A percentile compares a stretch with the other conserved stretches of the same genome.
These are phyloP conservation scores for Drosophila ambigua DNA, from an alignment of 1,140 invertebrate genomes.

Conservation along the genomic window DNA sequence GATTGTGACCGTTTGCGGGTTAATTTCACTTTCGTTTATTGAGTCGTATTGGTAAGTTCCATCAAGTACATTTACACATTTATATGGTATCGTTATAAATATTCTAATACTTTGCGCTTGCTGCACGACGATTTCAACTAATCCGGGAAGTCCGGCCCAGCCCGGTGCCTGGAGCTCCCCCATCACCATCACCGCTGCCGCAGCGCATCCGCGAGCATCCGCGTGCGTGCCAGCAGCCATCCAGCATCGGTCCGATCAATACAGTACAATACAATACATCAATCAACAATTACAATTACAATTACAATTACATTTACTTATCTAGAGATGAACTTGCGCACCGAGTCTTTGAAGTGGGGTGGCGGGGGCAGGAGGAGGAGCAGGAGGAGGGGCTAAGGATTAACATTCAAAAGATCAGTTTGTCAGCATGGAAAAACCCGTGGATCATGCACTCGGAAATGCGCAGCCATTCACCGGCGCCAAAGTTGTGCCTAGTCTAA, in stretches of 20 bases:
- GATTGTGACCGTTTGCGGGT: too few relatives aligned
- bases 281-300: constrained; percentile 76
- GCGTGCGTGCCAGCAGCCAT: constrained; percentile 6
- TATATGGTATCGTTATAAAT: constrained; percentile 60
- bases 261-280: constrained; percentile 20
- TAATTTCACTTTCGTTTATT: constrained; percentile 58
- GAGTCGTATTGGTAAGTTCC: constrained; percentile 64
- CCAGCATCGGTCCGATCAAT: constrained; percentile 31
- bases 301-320: constrained; percentile 68
- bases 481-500: constrained; percentile 26
- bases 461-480: too few relatives aligned
- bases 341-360: constrained; percentile 70
- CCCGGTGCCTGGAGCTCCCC: constrained; percentile 9
- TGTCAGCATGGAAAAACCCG: not conserved
- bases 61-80: constrained; percentile 77
- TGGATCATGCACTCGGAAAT: too few relatives aligned
- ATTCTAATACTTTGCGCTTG: constrained; percentile 74
- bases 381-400: not conserved
- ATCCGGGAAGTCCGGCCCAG: constrained; percentile 19
- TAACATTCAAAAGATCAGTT: constrained; percentile 18
- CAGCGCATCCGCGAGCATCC: not conserved
- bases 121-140: constrained; percentile 72
- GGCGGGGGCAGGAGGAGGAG: too few relatives aligned
- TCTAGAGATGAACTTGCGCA: constrained; percentile 74
- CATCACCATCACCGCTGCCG: constrained; percentile 7